Evolutionary conservation across 2,888 invertebrate species (phyloP), one percentile per base, ranked within the genome.

Genomic region (Mythimna loreyi): DNA sequence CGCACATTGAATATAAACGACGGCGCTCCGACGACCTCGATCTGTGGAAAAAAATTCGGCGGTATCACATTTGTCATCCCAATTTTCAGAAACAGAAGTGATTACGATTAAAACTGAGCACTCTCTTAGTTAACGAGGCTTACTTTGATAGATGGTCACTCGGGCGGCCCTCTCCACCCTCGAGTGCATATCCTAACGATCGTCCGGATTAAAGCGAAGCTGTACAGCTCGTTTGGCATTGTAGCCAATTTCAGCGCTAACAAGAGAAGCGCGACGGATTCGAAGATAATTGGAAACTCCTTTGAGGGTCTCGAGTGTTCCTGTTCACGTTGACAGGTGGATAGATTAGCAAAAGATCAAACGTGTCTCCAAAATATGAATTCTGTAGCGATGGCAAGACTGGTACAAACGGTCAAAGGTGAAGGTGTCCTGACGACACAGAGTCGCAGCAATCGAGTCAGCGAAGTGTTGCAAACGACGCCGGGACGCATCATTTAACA

Each of bases 41-140:
- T 45, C 25, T 43, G 66, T 60, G 43, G 55, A 59, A 73, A 71
- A 67, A 80, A 61, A 47, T 36, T 62, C 30, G 43, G 5, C 45
- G 47, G 56, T 67, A 55, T 53, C 66, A 81, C 82, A 90, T 87
- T 89, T 86, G 86, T 88, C 87, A 88, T 82, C 76, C 73, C 81
- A 82, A 85, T 85, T 84, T 78, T 82, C 85, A 83, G 72, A 73
- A 83, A 81, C 84, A 85, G 80, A 81, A 85, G 85, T 85, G 82
- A 75, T 65, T 68, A 81, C 87, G 90, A 90, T 90, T 90, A 89
- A 90, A 91, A 89, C 81, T 78, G 84, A 87, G 85, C 80, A 85
- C 86, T 81, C 83, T 86, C 82, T 83, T 82, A 86, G 87, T 84
- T 91, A 91, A 91, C 89, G 91, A 91, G 87, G 86, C 91, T 89